phyloP scores from a whole-genome alignment of 1,140 invertebrate species.

The Pseudomyrmex dendroicus region DNA sequence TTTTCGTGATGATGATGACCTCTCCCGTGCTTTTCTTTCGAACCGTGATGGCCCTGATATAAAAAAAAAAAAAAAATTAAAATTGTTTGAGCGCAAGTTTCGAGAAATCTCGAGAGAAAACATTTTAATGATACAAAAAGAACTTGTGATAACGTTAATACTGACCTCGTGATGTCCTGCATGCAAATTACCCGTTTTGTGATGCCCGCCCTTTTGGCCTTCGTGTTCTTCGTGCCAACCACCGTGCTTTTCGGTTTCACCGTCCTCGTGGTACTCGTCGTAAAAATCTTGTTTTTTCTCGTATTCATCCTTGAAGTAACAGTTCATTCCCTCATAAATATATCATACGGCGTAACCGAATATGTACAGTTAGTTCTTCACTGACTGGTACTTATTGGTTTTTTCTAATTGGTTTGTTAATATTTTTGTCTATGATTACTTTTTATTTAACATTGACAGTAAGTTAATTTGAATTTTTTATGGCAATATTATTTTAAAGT shows the following conservation, averaged over 20 bases:
- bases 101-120: background rate
- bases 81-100: too few species aligned
- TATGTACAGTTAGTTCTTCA: too few species aligned
- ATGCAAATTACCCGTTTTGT: slow-evolving; percentile 83
- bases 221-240: slow-evolving; percentile 86
- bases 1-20: slow-evolving; percentile 86
- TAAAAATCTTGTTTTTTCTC: slow-evolving; percentile 91
- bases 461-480: too few species aligned
- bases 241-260: slow-evolving; percentile 88
- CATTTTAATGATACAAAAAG: background rate
- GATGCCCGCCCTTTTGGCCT: slow-evolving; percentile 84
- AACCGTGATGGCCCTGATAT: slow-evolving; percentile 84
- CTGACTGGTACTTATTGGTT: too few species aligned
- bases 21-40: slow-evolving; percentile 86
- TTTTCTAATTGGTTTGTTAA: too few species aligned
- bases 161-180: slow-evolving; percentile 83
- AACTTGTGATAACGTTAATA: background rate
- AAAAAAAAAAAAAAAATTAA: background rate
- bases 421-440: too few species aligned
- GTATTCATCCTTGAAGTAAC: slow-evolving; percentile 86
- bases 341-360: background rate
- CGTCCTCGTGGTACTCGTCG: slow-evolving; percentile 89
- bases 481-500: too few species aligned
- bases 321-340: background rate
- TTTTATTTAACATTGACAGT: too few species aligned